Evolutionary conservation across 2,888 invertebrate species (phyloP).

Genomic region (Drosophila kuntzei): DNA sequence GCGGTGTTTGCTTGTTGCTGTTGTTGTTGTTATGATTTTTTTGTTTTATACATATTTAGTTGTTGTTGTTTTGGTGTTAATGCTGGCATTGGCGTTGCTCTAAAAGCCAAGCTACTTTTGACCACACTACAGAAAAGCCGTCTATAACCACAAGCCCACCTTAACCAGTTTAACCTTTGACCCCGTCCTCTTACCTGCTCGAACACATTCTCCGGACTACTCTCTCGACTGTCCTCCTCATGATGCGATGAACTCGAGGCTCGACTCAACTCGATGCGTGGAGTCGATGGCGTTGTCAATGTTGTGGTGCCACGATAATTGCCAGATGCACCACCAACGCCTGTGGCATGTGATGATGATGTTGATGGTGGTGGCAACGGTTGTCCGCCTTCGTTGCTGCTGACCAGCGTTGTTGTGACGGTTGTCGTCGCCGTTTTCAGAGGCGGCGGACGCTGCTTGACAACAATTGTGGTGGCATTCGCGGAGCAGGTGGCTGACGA

Average conservation of each 20-base stretch:
- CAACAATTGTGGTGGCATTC: conserved; percentile 64
- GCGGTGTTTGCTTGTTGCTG: conserved; percentile 11
- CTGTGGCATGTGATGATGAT: background rate
- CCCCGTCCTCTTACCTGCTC: conserved; percentile 87
- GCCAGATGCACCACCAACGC: no score
- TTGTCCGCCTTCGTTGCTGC: conserved; percentile 74
- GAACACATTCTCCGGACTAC: conserved; percentile 93
- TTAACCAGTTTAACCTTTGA: background rate
- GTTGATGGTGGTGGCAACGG: conserved; percentile 47
- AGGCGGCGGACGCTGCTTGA: conserved; percentile 84
- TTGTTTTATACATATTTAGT: background rate
- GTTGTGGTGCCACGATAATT: conserved; percentile 71
- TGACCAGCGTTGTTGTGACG: conserved; percentile 70
- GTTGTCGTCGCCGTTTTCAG: conserved; percentile 76
- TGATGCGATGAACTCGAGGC: conserved; percentile 95
- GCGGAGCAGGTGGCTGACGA: conserved; percentile 70
- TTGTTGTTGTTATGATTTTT: conserved; percentile 2
- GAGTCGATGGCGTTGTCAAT: conserved; percentile 89
- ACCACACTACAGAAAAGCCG: conserved; percentile 12
- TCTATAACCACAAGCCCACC: background rate
- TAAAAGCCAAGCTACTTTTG: conserved; percentile 50
- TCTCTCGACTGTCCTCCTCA: conserved; percentile 90
- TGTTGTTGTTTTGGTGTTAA: conserved; percentile 20
- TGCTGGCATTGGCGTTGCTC: conserved; percentile 30
- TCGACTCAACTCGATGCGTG: conserved; percentile 95